Evolutionary conservation across 2,888 invertebrate species (phyloP), one percentile per base, ranked within the genome.

Genomic region (Morpho achilles): DNA sequence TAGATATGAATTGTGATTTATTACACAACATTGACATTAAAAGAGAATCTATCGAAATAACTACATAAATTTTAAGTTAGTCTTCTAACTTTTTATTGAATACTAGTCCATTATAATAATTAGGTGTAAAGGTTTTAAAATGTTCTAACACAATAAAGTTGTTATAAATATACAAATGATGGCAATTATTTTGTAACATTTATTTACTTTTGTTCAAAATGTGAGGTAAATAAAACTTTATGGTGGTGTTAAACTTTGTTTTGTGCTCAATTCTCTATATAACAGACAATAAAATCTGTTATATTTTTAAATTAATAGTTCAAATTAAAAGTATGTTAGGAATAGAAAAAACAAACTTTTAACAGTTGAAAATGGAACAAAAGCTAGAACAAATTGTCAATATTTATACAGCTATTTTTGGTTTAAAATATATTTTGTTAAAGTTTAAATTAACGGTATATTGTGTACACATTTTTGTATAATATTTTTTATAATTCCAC

Each of bases 31-130:
- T 32, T 46, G 46, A 58, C 44, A 9, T 47, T 53, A 56, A 54
- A 51, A 56, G 49, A 39, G 22, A 10, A 42, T 46, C 45, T 45
- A n/a, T 32, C 53, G 40, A 55, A 55, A 55, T 48, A 39, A 62
- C 32, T 32, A 44, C 51, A 42, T 59, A 47, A 61, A 61, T 53
- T 54, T 46, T 50, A 52, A 41, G 32, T 57, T 53, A 51, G 47
- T 53, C 48, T 56, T 71, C 73, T 75, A 56, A 7, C 5, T 71
- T 74, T 80, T 75, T 79, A 79, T 79, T 80, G 69, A 78, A 80
- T 77, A 80, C 86, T 86, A 86, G 86, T 87, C 86, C 76, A 77
- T 61, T 57, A 55, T 82, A 76, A 72, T 75, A 70, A 69, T 77
- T 77, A 74, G 71, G 66, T 58, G 63, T 63, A 40, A 43, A 53